These are phyloP conservation scores for Carlito syrichta DNA, from an alignment of 2,113 vertebrate genomes.

Conservation along the genomic window DNA sequence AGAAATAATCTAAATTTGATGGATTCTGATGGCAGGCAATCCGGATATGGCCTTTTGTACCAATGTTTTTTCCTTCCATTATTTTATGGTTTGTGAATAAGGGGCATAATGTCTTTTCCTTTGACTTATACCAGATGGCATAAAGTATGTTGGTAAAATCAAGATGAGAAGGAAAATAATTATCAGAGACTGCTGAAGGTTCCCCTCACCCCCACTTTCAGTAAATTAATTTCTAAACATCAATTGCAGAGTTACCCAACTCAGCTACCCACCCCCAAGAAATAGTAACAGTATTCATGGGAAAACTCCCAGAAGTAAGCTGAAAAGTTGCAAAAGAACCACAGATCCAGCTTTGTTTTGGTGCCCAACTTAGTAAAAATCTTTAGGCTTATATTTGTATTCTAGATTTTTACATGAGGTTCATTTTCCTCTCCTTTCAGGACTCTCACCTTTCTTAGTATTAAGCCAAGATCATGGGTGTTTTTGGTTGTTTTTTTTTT, in stretches of 20 bases:
- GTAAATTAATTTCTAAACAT: slow-evolving; percentile 34
- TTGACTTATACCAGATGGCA: not conserved
- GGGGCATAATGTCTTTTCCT: not conserved
- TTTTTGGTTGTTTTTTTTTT: too few species aligned
- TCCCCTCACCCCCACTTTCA: not conserved
- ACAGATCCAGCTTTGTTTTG: not conserved
- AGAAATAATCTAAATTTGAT: slow-evolving; percentile 11
- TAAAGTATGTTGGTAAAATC: slow-evolving; percentile 29
- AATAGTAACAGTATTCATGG: not conserved
- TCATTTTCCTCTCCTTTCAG: slow-evolving; percentile 26
- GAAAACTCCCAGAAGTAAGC: not conserved
- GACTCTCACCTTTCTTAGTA: slow-evolving; percentile 17
- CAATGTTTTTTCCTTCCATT: not conserved
- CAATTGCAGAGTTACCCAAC: not conserved
- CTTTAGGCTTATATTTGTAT: not conserved
- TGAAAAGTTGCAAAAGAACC: not conserved
- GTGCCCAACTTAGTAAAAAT: not conserved
- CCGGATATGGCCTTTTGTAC: not conserved
- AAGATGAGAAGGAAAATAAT: slow-evolving; percentile 7
- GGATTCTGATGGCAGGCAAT: not conserved
- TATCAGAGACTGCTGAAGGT: not conserved
- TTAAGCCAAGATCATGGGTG: not conserved
- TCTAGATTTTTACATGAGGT: slow-evolving; percentile 20
- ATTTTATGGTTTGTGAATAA: not conserved
- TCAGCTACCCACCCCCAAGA: not conserved